These are phyloP conservation scores for Scomberomorus guttatus DNA, from an alignment of 2,797 vertebrate genomes.

Conservation along the genomic window DNA sequence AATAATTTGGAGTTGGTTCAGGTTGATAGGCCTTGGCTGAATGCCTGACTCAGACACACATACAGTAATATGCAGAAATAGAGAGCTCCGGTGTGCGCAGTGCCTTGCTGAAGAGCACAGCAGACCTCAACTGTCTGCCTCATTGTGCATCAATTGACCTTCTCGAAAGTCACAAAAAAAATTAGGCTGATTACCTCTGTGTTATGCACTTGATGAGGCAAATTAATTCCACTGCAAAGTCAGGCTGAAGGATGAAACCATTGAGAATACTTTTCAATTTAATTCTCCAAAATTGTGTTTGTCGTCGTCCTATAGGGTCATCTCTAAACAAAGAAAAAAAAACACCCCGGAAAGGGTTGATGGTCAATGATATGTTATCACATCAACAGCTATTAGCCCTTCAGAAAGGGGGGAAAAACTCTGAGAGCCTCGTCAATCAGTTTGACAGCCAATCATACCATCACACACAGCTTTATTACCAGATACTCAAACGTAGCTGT, in stretches of 20 bases:
- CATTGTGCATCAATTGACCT: conserved; percentile 54
- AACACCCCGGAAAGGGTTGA: conserved; percentile 12
- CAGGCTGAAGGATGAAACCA: conserved; percentile 29
- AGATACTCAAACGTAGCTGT: conserved; percentile 1
- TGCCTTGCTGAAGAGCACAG: conserved; percentile 40
- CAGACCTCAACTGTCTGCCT: conserved; percentile 41
- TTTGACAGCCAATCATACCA: conserved; percentile 45
- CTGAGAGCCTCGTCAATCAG: conserved; percentile 47
- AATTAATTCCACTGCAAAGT: conserved; percentile 54
- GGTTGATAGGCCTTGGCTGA: background rate
- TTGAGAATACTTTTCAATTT: conserved; percentile 10
- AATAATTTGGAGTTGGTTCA: background rate
- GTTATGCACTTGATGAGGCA: conserved; percentile 39
- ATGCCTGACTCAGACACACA: background rate
- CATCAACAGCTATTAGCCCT: conserved; percentile 35
- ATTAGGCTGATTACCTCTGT: conserved; percentile 45
- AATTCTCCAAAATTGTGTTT: conserved; percentile 10
- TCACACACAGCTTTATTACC: conserved; percentile 22
- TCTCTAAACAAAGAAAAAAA: conserved; percentile 21
- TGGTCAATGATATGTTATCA: conserved; percentile 47
- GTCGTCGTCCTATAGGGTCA: conserved; percentile 8
- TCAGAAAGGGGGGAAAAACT: conserved; percentile 3
- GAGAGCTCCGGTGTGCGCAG: background rate
- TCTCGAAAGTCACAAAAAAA: conserved; percentile 55
- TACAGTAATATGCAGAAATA: background rate